Percentiles rank a stretch among this genome's conserved stretches.
Evolutionary conservation across 2,797 vertebrate species (phyloP).

Genomic region (Hoplostethus atlanticus): DNA sequence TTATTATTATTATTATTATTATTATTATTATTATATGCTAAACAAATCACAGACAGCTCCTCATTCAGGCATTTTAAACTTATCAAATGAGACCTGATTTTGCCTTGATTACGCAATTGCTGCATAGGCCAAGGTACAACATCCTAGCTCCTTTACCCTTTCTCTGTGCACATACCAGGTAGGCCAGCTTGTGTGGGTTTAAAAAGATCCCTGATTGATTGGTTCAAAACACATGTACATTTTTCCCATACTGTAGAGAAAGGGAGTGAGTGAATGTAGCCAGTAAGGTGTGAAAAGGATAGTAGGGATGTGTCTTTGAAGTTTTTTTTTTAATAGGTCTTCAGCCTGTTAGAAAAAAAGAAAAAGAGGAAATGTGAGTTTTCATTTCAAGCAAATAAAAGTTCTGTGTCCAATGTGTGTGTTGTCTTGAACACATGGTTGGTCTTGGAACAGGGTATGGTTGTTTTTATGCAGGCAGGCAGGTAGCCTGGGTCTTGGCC

Average conservation of each 20-base stretch:
- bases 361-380: too few relatives aligned
- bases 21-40: neutral
- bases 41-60: neutral
- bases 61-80: neutral
- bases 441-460: conserved; percentile 1
- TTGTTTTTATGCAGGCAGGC: conserved; percentile 15
- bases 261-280: neutral
- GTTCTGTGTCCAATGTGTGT: neutral
- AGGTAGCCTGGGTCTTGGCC: conserved; percentile 16
- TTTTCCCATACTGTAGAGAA: neutral
- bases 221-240: neutral
- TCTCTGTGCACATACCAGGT: neutral
- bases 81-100: conserved; percentile 27
- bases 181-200: neutral
- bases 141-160: neutral
- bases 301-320: neutral
- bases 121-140: neutral
- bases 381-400: too few relatives aligned
- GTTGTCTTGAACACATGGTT: neutral
- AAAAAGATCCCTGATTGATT: too few relatives aligned
- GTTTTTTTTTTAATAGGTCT: neutral
- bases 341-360: neutral
- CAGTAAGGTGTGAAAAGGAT: too few relatives aligned
- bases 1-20: too few relatives aligned
- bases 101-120: conserved; percentile 33